Percentiles rank a stretch among this genome's conserved stretches.
These are phyloP conservation scores for Cenopis cana DNA, from an alignment of 2,888 invertebrate species.

Conservation along the genomic window DNA sequence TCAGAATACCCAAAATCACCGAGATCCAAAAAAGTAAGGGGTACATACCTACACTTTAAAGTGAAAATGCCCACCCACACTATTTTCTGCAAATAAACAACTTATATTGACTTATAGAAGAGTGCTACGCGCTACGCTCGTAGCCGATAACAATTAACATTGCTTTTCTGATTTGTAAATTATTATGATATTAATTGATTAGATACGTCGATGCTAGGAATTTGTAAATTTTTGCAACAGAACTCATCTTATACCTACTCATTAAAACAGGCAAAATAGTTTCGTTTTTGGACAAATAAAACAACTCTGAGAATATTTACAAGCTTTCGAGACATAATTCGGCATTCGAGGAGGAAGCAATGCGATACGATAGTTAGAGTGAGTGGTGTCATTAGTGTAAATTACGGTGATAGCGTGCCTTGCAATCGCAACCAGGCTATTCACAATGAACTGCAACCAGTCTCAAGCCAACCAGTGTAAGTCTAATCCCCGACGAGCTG, in stretches of 20 bases:
- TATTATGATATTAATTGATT: no score
- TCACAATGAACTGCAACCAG: neutral
- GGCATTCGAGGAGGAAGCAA: constrained; percentile 45
- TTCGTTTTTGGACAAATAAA: neutral
- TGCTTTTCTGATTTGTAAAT: no score
- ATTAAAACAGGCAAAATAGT: neutral
- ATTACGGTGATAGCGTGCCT: constrained; percentile 54
- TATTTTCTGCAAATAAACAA: no score
- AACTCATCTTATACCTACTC: neutral
- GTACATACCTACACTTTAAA: no score
- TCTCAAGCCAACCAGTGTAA: neutral
- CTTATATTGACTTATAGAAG: no score
- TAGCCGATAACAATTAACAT: no score
- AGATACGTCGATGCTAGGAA: no score
- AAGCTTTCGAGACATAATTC: constrained; percentile 18
- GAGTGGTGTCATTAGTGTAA: constrained; percentile 60
- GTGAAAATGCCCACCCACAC: no score
- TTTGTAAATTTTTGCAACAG: no score
- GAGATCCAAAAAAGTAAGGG: no score
- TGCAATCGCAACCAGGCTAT: constrained; percentile 41
- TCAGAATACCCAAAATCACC: no score
- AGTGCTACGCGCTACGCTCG: no score
- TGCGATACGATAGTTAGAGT: constrained; percentile 50
- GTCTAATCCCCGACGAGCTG: neutral
- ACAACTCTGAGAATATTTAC: constrained; percentile 26